Evolutionary conservation across 2,888 invertebrate species (phyloP).

Genomic region (Luffia ferchaultella): DNA sequence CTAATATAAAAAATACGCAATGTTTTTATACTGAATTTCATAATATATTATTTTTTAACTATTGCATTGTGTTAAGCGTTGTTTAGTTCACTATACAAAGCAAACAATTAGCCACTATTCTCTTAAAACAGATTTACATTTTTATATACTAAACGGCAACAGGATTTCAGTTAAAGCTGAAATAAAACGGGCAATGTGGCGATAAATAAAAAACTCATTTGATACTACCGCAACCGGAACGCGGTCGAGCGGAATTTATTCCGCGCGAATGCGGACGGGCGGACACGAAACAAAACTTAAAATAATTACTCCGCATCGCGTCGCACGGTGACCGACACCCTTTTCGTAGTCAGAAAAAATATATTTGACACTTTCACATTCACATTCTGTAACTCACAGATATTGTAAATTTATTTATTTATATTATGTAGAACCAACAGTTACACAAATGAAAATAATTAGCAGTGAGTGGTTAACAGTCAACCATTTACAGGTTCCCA

Average conservation of each 20-base stretch:
- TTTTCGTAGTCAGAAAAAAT: conserved; percentile 10
- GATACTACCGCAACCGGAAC: background rate
- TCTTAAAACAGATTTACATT: background rate
- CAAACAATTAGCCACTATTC: background rate
- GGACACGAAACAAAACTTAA: conserved; percentile 64
- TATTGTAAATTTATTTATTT: too few relatives aligned
- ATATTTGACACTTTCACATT: conserved; percentile 35
- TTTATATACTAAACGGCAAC: background rate
- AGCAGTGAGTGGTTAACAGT: too few relatives aligned
- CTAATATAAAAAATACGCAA: too few relatives aligned
- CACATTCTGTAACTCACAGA: too few relatives aligned
- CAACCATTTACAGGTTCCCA: too few relatives aligned
- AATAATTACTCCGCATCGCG: conserved; percentile 57
- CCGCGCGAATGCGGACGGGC: conserved; percentile 30
- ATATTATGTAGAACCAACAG: too few relatives aligned
- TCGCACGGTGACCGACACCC: conserved; percentile 24
- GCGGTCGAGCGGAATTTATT: background rate
- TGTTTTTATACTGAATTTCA: too few relatives aligned
- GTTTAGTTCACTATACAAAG: too few relatives aligned
- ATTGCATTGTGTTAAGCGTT: too few relatives aligned
- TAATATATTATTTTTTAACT: too few relatives aligned
- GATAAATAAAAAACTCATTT: background rate
- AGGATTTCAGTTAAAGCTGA: background rate
- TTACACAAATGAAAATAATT: too few relatives aligned
- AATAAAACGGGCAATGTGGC: background rate